Evolutionary conservation across 2,113 vertebrate species (phyloP).

Genomic region (Carettochelys insculpta): DNA sequence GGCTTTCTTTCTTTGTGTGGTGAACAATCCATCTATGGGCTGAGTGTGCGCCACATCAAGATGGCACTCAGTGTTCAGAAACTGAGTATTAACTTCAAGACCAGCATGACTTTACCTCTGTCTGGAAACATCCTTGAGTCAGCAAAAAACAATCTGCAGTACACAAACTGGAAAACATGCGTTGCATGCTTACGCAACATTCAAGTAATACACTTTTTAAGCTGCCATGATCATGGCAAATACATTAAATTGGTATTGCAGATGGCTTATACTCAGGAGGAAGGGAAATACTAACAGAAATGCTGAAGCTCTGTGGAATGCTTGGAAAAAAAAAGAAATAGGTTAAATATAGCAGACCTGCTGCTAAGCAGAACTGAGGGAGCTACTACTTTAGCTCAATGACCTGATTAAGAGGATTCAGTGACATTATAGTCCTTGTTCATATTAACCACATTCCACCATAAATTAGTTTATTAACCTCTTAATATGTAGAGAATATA

Average conservation of each 20-base stretch:
- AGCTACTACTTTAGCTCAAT: slow-evolving; percentile 33
- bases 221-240: background rate
- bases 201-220: background rate
- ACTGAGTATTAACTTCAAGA: background rate
- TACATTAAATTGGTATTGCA: background rate
- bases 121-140: background rate
- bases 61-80: background rate
- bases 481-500: background rate
- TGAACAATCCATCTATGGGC: background rate
- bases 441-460: background rate
- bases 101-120: background rate
- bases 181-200: background rate
- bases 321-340: slow-evolving; percentile 27
- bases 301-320: background rate
- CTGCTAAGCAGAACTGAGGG: slow-evolving; percentile 43
- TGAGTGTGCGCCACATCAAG: background rate
- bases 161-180: background rate
- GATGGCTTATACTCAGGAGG: background rate
- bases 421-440: background rate
- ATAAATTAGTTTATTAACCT: background rate
- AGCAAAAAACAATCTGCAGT: background rate
- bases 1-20: background rate
- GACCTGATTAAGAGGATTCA: background rate
- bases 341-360: slow-evolving; percentile 14
- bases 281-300: background rate